Evolutionary conservation across 2,888 invertebrate genomes (phyloP), one percentile per base, ranked within the genome.

Genomic region (Branchellion lobata): DNA sequence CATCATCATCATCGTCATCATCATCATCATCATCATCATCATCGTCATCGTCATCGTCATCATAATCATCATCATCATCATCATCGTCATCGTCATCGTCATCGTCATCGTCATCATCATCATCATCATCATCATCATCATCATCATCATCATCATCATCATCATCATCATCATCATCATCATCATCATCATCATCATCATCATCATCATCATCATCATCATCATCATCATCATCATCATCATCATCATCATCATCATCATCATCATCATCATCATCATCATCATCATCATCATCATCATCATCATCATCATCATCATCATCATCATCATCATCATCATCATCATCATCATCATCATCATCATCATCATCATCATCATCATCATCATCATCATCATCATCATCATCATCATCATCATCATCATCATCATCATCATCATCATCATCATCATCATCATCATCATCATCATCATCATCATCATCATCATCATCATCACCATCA

Each of bases 121-220:
- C 65, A 18, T 61, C 65, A 11, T 61, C 65, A 11, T 61, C 65
- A n/a, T n/a, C n/a, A n/a, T n/a, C n/a, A n/a, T n/a, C n/a, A n/a
- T n/a, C n/a, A n/a, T n/a, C n/a, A n/a, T n/a, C n/a, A n/a, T n/a
- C n/a, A n/a, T n/a, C n/a, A n/a, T n/a, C n/a, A n/a, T n/a, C n/a
- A n/a, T n/a, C n/a, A n/a, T 61, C 61, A 0, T 61, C 61, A 0
- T 61, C 21, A 0, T 61, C 61, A 2, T 61, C 61, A 0, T 61
- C 61, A 0, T 61, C 61, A 0, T 61, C 61, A 71, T 18, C 31
- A n/a, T 72, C 72, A n/a, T 2, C 34, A 8, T 72, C 36, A 36
- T 18, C 36, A 36, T 36, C 61, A 0, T 72, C 8, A 36, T 72
- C 72, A 0, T 72, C 72, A 0, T 36, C 72, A 0, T 34, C 34